Evolutionary conservation across 2,113 vertebrate genomes (phyloP).

Genomic region (Lamprologus sp.): DNA sequence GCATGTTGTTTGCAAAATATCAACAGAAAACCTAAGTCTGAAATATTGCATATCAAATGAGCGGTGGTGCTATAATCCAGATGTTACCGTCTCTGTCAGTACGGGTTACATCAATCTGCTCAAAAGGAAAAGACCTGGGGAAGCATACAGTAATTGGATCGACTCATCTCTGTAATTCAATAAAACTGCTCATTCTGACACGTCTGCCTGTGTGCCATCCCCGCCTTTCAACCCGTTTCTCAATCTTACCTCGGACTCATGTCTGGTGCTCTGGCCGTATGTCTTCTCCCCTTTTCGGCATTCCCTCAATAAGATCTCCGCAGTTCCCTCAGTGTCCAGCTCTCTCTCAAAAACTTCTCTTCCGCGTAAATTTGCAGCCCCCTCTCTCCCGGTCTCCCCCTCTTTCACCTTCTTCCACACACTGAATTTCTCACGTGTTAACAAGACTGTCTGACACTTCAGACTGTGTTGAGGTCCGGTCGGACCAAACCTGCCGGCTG

Average conservation of each 20-base stretch:
- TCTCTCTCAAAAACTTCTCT: neutral
- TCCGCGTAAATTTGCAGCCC: constrained; percentile 2
- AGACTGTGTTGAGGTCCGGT: constrained; percentile 48
- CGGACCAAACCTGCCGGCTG: constrained; percentile 20
- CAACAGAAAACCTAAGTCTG: neutral
- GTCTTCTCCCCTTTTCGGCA: constrained; percentile 46
- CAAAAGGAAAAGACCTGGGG: neutral
- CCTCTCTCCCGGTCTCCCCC: neutral
- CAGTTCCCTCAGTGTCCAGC: constrained; percentile 1
- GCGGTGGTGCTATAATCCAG: neutral
- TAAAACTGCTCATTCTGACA: neutral
- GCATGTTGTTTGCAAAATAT: neutral
- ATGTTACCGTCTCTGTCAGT: neutral
- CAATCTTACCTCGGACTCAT: constrained; percentile 72
- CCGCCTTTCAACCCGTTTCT: neutral
- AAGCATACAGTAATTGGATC: neutral
- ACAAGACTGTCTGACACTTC: constrained; percentile 58
- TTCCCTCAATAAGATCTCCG: constrained; percentile 53
- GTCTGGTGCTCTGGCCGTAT: constrained; percentile 65
- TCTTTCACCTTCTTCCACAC: constrained; percentile 16
- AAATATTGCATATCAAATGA: neutral
- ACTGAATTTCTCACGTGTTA: constrained; percentile 44
- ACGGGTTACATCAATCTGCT: neutral
- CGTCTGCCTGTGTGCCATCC: neutral
- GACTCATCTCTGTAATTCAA: neutral